These are phyloP conservation scores for Cordilura impudica DNA, from an alignment of 2,888 invertebrate genomes.

Conservation along the genomic window DNA sequence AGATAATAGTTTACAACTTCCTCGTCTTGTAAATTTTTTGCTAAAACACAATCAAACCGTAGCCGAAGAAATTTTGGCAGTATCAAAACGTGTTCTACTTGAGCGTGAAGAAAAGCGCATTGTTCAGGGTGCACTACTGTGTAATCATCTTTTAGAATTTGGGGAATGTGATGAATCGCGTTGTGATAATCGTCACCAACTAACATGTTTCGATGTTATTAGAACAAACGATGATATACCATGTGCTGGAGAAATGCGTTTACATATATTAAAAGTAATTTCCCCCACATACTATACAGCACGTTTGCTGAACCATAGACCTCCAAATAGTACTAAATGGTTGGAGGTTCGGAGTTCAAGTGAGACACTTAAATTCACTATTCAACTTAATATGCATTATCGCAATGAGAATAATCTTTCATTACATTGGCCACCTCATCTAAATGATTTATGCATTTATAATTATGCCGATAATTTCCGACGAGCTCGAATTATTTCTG, in stretches of 20 bases:
- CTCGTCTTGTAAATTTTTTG: slow-evolving; percentile 82
- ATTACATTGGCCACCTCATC: slow-evolving; percentile 74
- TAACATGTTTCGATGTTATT: slow-evolving; percentile 80
- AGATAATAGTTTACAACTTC: slow-evolving; percentile 80
- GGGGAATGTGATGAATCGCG: slow-evolving; percentile 82
- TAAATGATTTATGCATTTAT: slow-evolving; percentile 81
- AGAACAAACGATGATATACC: slow-evolving; percentile 79
- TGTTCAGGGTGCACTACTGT: slow-evolving; percentile 63
- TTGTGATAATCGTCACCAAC: slow-evolving; percentile 83
- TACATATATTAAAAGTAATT: slow-evolving; percentile 66
- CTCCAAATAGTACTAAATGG: slow-evolving; percentile 58
- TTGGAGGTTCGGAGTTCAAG: slow-evolving; percentile 64
- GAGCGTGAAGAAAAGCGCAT: slow-evolving; percentile 66
- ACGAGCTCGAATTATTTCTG: slow-evolving; percentile 80
- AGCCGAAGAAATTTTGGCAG: slow-evolving; percentile 68
- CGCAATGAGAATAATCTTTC: slow-evolving; percentile 64
- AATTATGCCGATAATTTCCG: slow-evolving; percentile 79
- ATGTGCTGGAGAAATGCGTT: slow-evolving; percentile 61
- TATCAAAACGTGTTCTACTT: slow-evolving; percentile 61
- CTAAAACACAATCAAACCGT: slow-evolving; percentile 71
- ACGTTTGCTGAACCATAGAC: slow-evolving; percentile 78
- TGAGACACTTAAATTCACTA: slow-evolving; percentile 66
- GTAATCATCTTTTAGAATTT: slow-evolving; percentile 81
- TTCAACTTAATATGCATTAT: slow-evolving; percentile 68
- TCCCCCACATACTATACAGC: slow-evolving; percentile 83